Evolutionary conservation across 1,140 invertebrate genomes (phyloP).

Genomic region (Eubasilissa regina): DNA sequence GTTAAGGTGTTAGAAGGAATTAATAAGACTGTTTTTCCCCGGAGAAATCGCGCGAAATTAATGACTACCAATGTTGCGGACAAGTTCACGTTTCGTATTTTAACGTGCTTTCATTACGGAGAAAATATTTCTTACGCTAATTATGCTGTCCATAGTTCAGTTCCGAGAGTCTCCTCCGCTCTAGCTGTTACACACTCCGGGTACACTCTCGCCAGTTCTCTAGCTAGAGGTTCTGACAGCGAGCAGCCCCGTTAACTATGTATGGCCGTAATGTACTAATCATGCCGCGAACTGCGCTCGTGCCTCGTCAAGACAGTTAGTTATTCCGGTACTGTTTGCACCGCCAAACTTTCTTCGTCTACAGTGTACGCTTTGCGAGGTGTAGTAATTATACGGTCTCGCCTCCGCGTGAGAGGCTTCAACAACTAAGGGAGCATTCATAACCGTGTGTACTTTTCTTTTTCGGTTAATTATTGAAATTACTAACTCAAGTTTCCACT

Average conservation of each 20-base stretch:
- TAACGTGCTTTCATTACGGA: constrained; percentile 1
- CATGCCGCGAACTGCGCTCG: background rate
- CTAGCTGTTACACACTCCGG: background rate
- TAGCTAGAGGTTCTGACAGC: too few relatives aligned
- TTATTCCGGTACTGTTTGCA: constrained; percentile 7
- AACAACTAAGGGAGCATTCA: too few relatives aligned
- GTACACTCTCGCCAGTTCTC: too few relatives aligned
- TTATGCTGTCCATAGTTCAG: background rate
- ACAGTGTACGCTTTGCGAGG: background rate
- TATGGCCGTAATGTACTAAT: too few relatives aligned
- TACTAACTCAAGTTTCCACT: too few relatives aligned
- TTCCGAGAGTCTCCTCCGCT: background rate
- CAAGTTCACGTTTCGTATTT: background rate
- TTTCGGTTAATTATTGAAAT: too few relatives aligned
- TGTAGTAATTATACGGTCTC: background rate
- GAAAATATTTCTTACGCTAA: constrained; percentile 6
- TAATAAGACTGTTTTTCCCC: background rate
- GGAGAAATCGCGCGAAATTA: background rate
- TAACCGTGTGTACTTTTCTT: too few relatives aligned
- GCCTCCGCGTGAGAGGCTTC: too few relatives aligned
- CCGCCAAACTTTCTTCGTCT: constrained; percentile 9
- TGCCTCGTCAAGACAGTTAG: background rate
- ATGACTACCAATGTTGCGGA: background rate
- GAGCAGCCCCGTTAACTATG: too few relatives aligned
- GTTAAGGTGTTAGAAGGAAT: too few relatives aligned